Percentiles rank a stretch among this genome's conserved stretches.
phyloP scores from a whole-genome alignment of 2,113 vertebrate species.

The Oncorhynchus clarkii region DNA sequence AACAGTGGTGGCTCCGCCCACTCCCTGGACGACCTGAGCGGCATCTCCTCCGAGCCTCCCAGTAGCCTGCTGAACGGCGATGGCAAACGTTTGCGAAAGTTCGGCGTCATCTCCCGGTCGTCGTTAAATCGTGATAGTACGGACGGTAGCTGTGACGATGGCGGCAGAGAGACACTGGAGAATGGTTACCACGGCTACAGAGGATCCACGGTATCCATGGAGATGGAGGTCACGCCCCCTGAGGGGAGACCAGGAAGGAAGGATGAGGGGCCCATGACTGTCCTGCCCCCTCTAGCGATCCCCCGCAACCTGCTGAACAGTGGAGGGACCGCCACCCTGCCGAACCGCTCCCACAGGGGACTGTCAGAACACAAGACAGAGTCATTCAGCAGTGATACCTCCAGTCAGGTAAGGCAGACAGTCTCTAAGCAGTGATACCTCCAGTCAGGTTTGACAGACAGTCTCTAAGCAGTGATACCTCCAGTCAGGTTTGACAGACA shows the following conservation, averaged over 20 bases:
- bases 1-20: slow-evolving; percentile 34
- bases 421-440: no score
- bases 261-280: slow-evolving; percentile 38
- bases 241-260: slow-evolving; percentile 43
- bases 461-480: no score
- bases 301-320: slow-evolving; percentile 40
- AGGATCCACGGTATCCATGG: neutral
- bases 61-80: slow-evolving; percentile 65
- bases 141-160: slow-evolving; percentile 11
- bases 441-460: no score
- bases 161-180: slow-evolving; percentile 16
- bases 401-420: slow-evolving; percentile 74
- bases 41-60: slow-evolving; percentile 54
- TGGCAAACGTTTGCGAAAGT: slow-evolving; percentile 84
- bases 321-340: slow-evolving; percentile 48
- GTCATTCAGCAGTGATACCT: slow-evolving; percentile 69
- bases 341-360: slow-evolving; percentile 57
- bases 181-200: slow-evolving; percentile 17
- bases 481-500: no score
- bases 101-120: slow-evolving; percentile 88
- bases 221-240: slow-evolving; percentile 52
- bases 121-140: slow-evolving; percentile 64
- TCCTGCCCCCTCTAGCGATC: slow-evolving; percentile 7
- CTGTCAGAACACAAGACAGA: slow-evolving; percentile 74
- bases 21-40: slow-evolving; percentile 11